A percentile compares a stretch with the other conserved stretches of the same genome.
Evolutionary conservation across 1,140 invertebrate genomes (phyloP).

Genomic region (Macrotrachela quadricornifera): DNA sequence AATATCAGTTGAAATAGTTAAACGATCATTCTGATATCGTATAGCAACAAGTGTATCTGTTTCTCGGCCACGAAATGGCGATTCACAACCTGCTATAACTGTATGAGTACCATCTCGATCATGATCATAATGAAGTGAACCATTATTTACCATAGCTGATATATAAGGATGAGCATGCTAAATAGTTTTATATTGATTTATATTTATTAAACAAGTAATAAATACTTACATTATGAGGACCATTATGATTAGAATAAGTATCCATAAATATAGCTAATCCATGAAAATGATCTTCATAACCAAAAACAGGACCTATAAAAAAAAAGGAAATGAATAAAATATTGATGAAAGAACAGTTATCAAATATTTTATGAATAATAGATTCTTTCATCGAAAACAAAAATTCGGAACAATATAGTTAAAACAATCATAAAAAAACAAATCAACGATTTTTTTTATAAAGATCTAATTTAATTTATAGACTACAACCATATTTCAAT

Average conservation of each 20-base stretch:
- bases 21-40: constrained; percentile 63
- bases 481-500: no score
- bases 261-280: constrained; percentile 84
- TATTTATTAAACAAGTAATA: background rate
- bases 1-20: constrained; percentile 74
- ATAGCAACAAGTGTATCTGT: constrained; percentile 73
- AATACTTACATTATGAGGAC: constrained; percentile 66
- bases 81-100: constrained; percentile 57
- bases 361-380: no score
- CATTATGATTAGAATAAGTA: constrained; percentile 98
- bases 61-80: constrained; percentile 73
- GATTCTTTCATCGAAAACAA: no score
- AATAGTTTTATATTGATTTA: no score
- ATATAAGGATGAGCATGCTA: constrained; percentile 94
- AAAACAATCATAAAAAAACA: no score
- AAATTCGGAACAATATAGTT: no score
- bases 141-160: constrained; percentile 95
- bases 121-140: constrained; percentile 80
- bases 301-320: constrained; percentile 57
- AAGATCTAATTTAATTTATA: no score
- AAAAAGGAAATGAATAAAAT: no score
- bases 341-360: no score
- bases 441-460: no score
- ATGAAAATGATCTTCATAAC: constrained; percentile 69
- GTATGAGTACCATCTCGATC: constrained; percentile 94